Conservation (phyloP, 2,888 invertebrate species). For the Oligia latruncula region DNA sequence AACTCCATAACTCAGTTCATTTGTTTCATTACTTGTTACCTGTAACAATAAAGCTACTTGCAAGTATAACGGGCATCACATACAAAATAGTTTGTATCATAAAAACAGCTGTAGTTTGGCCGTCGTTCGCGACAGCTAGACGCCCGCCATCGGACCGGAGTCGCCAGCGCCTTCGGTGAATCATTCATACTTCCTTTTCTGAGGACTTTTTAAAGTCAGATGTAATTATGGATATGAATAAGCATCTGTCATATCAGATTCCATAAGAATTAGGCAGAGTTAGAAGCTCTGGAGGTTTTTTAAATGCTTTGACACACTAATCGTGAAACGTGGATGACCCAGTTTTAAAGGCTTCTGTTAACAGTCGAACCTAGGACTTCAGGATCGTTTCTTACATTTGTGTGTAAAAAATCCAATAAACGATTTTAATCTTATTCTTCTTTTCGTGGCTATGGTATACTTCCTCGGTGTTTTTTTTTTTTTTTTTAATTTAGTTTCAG, state of each 20-base stretch:
- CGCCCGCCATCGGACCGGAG: conserved; percentile 41
- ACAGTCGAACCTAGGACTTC: not conserved
- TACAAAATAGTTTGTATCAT: conserved; percentile 55
- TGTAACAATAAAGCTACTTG: conserved; percentile 19
- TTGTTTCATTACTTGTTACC: conserved; percentile 37
- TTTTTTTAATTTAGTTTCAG: too few species aligned
- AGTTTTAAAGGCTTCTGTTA: not conserved
- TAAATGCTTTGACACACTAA: not conserved
- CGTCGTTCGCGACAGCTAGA: conserved; percentile 31
- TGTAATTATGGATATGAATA: conserved; percentile 28
- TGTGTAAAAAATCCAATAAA: not conserved
- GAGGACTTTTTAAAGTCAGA: conserved; percentile 35
- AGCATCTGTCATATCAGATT: conserved; percentile 5
- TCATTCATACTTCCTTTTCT: conserved; percentile 51
- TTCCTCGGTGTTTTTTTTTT: too few species aligned
- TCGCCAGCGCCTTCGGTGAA: conserved; percentile 47
- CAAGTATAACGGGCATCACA: conserved; percentile 28
- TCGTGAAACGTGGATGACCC: not conserved
- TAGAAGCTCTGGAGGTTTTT: not conserved
- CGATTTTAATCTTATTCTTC: too few species aligned
- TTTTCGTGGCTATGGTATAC: too few species aligned
- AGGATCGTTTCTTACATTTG: not conserved
- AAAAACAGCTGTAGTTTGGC: conserved; percentile 57
- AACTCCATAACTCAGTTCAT: conserved; percentile 1
- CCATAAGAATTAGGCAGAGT: not conserved